Conservation (phyloP, 2,113 vertebrate genomes). For the Rhinolophus sinicus region DNA sequence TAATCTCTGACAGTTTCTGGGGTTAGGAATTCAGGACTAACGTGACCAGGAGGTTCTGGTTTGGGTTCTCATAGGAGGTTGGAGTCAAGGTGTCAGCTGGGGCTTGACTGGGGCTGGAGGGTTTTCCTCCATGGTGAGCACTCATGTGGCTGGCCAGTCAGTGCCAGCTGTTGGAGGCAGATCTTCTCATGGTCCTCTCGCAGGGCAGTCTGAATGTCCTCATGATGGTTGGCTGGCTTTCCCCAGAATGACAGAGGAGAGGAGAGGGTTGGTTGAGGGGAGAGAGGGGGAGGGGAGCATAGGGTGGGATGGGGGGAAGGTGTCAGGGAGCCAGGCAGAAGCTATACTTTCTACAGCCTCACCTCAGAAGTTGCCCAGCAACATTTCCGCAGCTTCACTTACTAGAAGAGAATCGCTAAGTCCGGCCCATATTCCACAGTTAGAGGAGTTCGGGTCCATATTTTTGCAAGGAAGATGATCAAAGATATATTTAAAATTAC, state of each 20-base stretch:
- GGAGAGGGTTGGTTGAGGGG: rapidly evolving
- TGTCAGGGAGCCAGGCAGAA: neutral
- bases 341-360: neutral
- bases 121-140: rapidly evolving
- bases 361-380: neutral
- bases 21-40: neutral
- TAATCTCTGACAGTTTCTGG: neutral
- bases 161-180: no score
- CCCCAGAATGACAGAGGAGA: neutral
- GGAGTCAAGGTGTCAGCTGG: neutral
- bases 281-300: no score
- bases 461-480: neutral
- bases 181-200: neutral
- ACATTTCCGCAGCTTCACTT: neutral
- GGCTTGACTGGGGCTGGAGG: neutral
- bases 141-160: no score
- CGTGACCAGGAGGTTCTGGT: neutral
- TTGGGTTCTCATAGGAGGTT: neutral
- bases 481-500: neutral
- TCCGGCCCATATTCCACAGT: neutral
- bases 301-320: neutral
- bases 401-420: neutral
- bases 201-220: neutral
- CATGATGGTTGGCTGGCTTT: neutral
- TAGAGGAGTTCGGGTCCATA: no score